A percentile compares a stretch with the other conserved stretches of the same genome.
Evolutionary conservation across 2,113 vertebrate genomes (phyloP).

Genomic region (Chunga burmeisteri): DNA sequence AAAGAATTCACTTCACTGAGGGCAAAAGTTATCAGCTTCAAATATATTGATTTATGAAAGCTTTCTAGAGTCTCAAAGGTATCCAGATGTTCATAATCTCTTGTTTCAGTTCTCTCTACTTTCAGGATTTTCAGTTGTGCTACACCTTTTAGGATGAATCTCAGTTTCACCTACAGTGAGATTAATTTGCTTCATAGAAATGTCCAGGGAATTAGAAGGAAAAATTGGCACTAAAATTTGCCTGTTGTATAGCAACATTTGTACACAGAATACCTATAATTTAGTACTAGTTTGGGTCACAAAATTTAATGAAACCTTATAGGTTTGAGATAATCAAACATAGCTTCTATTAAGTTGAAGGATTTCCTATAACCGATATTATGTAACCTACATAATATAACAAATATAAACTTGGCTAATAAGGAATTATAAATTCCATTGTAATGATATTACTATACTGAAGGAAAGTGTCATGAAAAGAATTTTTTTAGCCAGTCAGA

Average conservation of each 20-base stretch:
- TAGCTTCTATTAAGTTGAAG: not conserved
- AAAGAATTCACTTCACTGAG: not conserved
- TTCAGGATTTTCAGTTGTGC: not conserved
- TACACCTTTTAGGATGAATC: not conserved
- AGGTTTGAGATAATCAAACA: not conserved
- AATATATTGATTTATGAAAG: not conserved
- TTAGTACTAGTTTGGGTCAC: not conserved
- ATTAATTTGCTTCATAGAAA: not conserved
- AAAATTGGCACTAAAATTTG: not conserved
- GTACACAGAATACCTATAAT: not conserved
- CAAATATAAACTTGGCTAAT: not conserved
- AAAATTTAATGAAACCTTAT: not conserved
- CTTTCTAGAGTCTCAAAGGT: not conserved
- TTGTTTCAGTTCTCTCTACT: not conserved
- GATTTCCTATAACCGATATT: not conserved
- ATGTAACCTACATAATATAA: not conserved
- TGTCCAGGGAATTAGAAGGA: not conserved
- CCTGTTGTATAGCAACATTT: not conserved
- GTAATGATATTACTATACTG: not conserved
- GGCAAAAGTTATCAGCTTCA: not conserved
- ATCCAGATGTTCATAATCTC: not conserved
- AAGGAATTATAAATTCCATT: not conserved
- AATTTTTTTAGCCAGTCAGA: not conserved
- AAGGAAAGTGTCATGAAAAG: not conserved
- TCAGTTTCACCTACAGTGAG: not conserved